These are phyloP conservation scores for Thinocorus orbignyianus DNA, from an alignment of 2,113 vertebrate genomes.

Conservation along the genomic window DNA sequence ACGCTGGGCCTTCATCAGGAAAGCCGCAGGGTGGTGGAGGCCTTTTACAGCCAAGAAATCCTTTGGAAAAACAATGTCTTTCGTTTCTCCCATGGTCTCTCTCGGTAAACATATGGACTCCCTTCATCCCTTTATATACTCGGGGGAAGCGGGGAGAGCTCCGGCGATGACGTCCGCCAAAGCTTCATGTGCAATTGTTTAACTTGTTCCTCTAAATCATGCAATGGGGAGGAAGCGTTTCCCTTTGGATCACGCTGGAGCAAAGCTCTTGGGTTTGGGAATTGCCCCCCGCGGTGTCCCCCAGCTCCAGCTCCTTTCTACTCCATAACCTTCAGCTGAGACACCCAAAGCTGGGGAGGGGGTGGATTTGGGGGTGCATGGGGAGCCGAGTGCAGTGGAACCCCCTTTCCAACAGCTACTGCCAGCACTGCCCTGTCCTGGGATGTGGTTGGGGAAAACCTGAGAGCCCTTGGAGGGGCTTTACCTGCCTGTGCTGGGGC, in stretches of 20 bases:
- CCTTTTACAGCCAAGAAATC: slow-evolving; percentile 57
- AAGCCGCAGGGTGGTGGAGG: slow-evolving; percentile 35
- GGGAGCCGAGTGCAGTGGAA: background rate
- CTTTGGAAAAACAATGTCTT: slow-evolving; percentile 48
- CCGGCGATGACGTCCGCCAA: background rate
- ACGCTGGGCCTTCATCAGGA: slow-evolving; percentile 69
- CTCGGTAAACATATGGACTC: slow-evolving; percentile 56
- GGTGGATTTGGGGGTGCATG: background rate
- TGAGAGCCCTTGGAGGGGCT: rapidly evolving
- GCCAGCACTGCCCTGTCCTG: background rate
- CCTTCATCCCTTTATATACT: slow-evolving; percentile 22
- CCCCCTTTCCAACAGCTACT: background rate
- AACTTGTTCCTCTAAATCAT: slow-evolving; percentile 30
- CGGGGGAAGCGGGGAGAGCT: slow-evolving; percentile 12
- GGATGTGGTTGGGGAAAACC: background rate
- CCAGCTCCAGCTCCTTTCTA: background rate
- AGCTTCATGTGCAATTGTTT: slow-evolving; percentile 41
- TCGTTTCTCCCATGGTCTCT: slow-evolving; percentile 19
- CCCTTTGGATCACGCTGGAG: background rate
- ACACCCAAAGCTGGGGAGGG: background rate
- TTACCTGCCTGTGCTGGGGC: background rate
- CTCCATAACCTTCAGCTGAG: background rate
- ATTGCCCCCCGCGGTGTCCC: rapidly evolving
- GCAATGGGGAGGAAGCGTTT: background rate
- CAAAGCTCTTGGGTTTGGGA: background rate